Evolutionary conservation across 1,140 invertebrate genomes (phyloP).

Genomic region (Gryon sp.): DNA sequence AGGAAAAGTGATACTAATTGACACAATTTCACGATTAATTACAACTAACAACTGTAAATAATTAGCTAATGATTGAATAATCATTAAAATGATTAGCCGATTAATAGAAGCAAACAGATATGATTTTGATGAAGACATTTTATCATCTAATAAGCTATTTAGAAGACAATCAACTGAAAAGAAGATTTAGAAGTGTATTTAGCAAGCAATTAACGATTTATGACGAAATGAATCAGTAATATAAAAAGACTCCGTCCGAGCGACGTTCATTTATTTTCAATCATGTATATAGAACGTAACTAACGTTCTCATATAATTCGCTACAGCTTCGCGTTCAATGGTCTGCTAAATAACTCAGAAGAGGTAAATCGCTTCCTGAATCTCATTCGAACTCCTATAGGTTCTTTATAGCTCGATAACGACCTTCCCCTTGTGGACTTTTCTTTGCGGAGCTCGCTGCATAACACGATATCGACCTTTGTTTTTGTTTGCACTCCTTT

Average conservation of each 20-base stretch:
- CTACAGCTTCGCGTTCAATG: constrained; percentile 33
- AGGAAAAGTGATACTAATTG: no score
- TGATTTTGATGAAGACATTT: no score
- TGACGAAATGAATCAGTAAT: not conserved
- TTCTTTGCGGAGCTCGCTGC: constrained; percentile 23
- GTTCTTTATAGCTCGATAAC: constrained; percentile 62
- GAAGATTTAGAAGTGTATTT: no score
- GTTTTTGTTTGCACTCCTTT: constrained; percentile 53
- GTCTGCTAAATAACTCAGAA: constrained; percentile 61
- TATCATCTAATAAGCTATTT: no score
- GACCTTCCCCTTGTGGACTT: constrained; percentile 53
- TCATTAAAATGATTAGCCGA: no score
- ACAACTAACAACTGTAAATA: no score
- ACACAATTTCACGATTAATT: no score
- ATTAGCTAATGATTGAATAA: no score
- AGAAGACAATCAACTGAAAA: no score
- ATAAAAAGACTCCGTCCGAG: not conserved
- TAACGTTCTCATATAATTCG: constrained; percentile 22
- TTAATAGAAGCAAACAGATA: no score
- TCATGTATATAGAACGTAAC: not conserved
- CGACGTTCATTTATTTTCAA: constrained; percentile 19
- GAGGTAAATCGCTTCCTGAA: constrained; percentile 61
- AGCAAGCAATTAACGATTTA: no score
- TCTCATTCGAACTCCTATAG: constrained; percentile 53
- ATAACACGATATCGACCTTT: constrained; percentile 40